These are phyloP conservation scores for Coremacera marginata DNA, from an alignment of 2,888 invertebrate genomes.

Conservation along the genomic window DNA sequence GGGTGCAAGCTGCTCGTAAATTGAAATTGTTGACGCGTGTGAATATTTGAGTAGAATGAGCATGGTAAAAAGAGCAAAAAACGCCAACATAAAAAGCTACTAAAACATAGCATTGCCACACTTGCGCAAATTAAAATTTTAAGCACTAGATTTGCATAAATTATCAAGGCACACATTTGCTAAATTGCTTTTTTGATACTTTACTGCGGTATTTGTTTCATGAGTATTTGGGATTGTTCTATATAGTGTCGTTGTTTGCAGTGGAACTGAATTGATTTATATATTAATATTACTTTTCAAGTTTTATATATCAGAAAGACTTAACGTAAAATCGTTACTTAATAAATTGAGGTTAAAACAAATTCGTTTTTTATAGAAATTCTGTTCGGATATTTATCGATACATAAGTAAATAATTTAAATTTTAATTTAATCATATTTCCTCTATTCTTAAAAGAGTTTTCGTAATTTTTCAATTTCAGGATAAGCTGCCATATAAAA, in stretches of 20 bases:
- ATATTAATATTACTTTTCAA: neutral
- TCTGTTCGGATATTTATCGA: too few species aligned
- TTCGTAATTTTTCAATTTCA: conserved; percentile 48
- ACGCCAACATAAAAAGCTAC: neutral
- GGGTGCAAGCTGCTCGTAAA: conserved; percentile 9
- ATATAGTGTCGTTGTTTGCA: neutral
- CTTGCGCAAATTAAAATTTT: conserved; percentile 28
- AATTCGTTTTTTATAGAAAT: too few species aligned
- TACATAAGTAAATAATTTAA: too few species aligned
- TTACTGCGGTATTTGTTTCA: neutral
- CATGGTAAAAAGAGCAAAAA: neutral
- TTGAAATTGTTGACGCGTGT: conserved; percentile 31
- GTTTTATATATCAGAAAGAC: neutral
- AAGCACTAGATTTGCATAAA: conserved; percentile 36
- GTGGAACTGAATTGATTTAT: neutral
- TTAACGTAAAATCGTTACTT: too few species aligned
- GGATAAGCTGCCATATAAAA: conserved; percentile 68
- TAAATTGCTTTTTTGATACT: neutral
- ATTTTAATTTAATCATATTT: too few species aligned
- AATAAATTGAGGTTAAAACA: too few species aligned
- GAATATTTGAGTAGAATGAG: neutral
- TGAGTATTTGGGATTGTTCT: neutral
- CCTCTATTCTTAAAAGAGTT: conserved; percentile 16
- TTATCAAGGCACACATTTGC: neutral
- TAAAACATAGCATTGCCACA: conserved; percentile 25